phyloP scores from a whole-genome alignment of 2,113 vertebrate genomes.

The Trachemys scripta region DNA sequence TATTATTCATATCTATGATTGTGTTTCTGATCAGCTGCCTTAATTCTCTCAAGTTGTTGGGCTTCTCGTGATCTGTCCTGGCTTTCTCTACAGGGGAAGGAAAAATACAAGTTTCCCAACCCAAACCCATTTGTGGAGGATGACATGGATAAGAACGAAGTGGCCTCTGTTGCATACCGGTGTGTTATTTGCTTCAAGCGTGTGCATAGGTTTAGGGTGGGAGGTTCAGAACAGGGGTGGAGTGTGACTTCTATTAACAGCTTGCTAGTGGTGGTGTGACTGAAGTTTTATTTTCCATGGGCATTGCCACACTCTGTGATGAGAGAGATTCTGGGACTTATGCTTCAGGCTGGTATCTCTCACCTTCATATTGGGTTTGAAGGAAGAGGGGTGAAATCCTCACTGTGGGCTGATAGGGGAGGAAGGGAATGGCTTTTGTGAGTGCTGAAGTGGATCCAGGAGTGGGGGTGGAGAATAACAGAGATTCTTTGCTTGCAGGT shows the following conservation, averaged over 20 bases:
- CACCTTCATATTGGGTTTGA: neutral
- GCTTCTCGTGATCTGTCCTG: neutral
- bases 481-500: constrained; percentile 76
- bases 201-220: neutral
- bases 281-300: neutral
- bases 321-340: neutral
- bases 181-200: constrained; percentile 42
- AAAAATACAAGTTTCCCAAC: constrained; percentile 94
- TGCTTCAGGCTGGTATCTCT: neutral
- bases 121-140: constrained; percentile 97
- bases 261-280: neutral
- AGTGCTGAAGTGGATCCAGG: neutral
- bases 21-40: constrained; percentile 6
- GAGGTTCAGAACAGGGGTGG: accelerated
- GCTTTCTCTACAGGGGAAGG: constrained; percentile 84
- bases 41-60: neutral
- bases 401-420: neutral
- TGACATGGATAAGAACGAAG: constrained; percentile 96
- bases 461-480: neutral
- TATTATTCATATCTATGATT: neutral
- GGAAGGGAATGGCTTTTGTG: neutral
- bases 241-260: accelerated
- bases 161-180: constrained; percentile 98
- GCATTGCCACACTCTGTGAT: neutral
- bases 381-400: neutral